Conservation (phyloP, 2,113 vertebrate species). For the Astur gentilis region DNA sequence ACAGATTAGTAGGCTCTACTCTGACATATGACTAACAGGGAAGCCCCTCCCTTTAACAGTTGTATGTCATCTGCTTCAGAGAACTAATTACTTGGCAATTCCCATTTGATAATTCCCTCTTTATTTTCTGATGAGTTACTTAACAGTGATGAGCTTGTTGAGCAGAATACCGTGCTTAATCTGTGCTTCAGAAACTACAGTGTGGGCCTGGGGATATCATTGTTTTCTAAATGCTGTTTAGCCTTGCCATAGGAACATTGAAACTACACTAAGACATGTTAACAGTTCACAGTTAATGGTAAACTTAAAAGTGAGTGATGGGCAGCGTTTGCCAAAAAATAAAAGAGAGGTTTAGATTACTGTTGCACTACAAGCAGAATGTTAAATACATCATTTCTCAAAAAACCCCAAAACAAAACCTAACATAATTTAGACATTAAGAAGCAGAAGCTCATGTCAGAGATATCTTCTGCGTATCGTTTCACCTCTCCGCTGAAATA, state of each 20-base stretch:
- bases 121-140: slow-evolving; percentile 83
- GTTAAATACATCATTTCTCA: background rate
- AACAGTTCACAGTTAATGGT: slow-evolving; percentile 42
- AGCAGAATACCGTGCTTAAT: slow-evolving; percentile 63
- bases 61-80: slow-evolving; percentile 78
- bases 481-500: background rate
- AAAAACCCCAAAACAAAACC: background rate
- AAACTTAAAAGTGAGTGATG: background rate
- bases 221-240: slow-evolving; percentile 53
- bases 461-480: background rate
- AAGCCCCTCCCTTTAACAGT: slow-evolving; percentile 73
- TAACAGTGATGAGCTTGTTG: slow-evolving; percentile 78
- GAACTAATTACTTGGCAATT: slow-evolving; percentile 83
- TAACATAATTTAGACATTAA: background rate
- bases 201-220: slow-evolving; percentile 32
- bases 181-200: slow-evolving; percentile 59
- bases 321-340: background rate
- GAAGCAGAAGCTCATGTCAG: background rate
- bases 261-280: slow-evolving; percentile 49
- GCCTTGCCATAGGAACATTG: slow-evolving; percentile 54
- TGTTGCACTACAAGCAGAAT: background rate
- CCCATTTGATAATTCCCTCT: slow-evolving; percentile 80
- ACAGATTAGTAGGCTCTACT: slow-evolving; percentile 68
- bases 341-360: background rate
- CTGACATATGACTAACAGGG: slow-evolving; percentile 70